Evolutionary conservation across 2,888 invertebrate genomes (phyloP).

Genomic region (Prosopocoilus inquinatus): DNA sequence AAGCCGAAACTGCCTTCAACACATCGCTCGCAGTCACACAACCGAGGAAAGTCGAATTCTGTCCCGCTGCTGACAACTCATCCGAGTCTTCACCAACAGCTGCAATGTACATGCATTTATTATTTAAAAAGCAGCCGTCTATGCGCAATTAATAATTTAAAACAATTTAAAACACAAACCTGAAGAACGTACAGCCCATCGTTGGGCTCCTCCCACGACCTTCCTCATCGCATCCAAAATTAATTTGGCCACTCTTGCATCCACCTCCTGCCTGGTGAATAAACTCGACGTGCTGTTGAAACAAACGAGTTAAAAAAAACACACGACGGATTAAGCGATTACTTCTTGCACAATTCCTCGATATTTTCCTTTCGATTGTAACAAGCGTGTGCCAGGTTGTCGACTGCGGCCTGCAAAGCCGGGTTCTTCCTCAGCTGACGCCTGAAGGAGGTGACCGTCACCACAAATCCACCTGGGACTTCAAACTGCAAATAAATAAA

Average conservation of each 20-base stretch:
- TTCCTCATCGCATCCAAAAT: slow-evolving; percentile 12
- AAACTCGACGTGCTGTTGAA: slow-evolving; percentile 11
- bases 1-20: slow-evolving; percentile 61
- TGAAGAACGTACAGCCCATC: slow-evolving; percentile 66
- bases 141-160: too few species aligned
- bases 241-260: slow-evolving; percentile 5
- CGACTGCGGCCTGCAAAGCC: slow-evolving; percentile 52
- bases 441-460: slow-evolving; percentile 64
- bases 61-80: slow-evolving; percentile 79
- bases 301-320: neutral
- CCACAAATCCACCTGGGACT: slow-evolving; percentile 70
- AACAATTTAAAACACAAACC: slow-evolving; percentile 19
- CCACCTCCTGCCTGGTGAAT: slow-evolving; percentile 13
- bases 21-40: slow-evolving; percentile 57
- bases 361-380: slow-evolving; percentile 48
- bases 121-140: too few species aligned
- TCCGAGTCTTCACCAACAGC: slow-evolving; percentile 79
- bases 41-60: slow-evolving; percentile 77
- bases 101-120: slow-evolving; percentile 33
- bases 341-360: slow-evolving; percentile 55
- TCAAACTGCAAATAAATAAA: slow-evolving; percentile 46
- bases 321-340: slow-evolving; percentile 14
- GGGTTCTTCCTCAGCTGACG: slow-evolving; percentile 56
- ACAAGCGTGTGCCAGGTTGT: slow-evolving; percentile 55
- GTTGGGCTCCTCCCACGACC: slow-evolving; percentile 42